Conservation (phyloP, 2,888 invertebrate genomes). For the Fragum whitleyi region DNA sequence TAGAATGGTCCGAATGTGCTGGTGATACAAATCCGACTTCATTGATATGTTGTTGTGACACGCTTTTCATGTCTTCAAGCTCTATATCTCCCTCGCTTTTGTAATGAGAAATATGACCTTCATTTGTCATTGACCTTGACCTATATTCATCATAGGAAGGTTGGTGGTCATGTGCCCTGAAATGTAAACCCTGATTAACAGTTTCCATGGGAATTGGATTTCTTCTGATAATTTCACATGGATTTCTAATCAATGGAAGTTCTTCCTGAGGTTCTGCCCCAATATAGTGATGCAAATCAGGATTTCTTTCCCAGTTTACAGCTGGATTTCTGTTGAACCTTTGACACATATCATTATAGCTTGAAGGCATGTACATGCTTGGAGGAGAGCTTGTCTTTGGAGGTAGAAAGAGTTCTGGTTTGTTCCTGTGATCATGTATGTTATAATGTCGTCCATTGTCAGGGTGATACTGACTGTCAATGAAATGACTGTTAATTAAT, state of each 20-base stretch:
- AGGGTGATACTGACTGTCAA: background rate
- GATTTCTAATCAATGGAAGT: background rate
- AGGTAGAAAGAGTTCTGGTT: background rate
- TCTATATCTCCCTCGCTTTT: background rate
- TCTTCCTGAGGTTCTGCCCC: background rate
- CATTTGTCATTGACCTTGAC: slow-evolving; percentile 5
- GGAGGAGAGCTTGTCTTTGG: background rate
- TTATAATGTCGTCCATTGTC: background rate
- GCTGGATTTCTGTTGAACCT: background rate
- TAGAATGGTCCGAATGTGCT: background rate
- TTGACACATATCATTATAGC: background rate
- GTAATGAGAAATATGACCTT: background rate
- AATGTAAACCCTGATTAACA: background rate
- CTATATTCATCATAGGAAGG: background rate
- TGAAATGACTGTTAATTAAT: background rate
- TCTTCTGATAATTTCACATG: background rate
- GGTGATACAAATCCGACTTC: background rate
- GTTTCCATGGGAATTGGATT: background rate
- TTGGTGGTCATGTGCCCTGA: background rate
- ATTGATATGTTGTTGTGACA: background rate
- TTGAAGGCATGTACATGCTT: background rate
- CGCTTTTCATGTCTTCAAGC: background rate
- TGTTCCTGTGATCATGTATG: background rate
- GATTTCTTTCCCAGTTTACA: background rate
- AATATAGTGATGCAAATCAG: too few species aligned